These are phyloP conservation scores for Tetramorium alpestre DNA, from an alignment of 1,140 invertebrate species.

Conservation along the genomic window DNA sequence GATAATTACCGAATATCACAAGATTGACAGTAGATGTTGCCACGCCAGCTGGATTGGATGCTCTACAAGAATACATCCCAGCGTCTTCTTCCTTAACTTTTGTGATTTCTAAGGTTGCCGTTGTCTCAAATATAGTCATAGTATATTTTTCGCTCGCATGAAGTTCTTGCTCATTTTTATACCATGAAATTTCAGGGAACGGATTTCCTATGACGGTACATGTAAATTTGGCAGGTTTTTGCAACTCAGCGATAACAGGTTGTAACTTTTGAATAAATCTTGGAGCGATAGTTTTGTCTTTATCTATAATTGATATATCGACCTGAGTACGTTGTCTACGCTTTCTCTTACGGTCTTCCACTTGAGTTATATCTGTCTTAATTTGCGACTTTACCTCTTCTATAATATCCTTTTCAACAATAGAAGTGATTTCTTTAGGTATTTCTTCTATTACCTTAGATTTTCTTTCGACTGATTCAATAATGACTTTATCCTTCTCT, in stretches of 20 bases:
- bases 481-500: constrained; percentile 76
- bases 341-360: constrained; percentile 74
- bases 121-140: constrained; percentile 87
- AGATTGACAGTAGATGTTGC: constrained; percentile 92
- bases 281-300: constrained; percentile 87
- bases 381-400: constrained; percentile 4
- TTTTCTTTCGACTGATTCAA: constrained; percentile 66
- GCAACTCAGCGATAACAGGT: constrained; percentile 88
- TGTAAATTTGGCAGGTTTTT: constrained; percentile 88
- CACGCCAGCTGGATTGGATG: constrained; percentile 91
- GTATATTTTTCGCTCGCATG: constrained; percentile 88
- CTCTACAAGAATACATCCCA: constrained; percentile 92
- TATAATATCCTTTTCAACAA: not conserved
- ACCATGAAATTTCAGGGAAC: constrained; percentile 91
- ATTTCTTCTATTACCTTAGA: constrained; percentile 53
- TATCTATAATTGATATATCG: constrained; percentile 84
- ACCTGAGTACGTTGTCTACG: constrained; percentile 85
- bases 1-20: constrained; percentile 87
- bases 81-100: constrained; percentile 89
- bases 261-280: constrained; percentile 90
- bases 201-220: constrained; percentile 90
- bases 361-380: constrained; percentile 41
- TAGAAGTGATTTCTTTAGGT: constrained; percentile 43
- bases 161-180: constrained; percentile 90
- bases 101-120: constrained; percentile 89